Evolutionary conservation across 64 coral and sea anemone genomes (phyloP), one percentile per base, ranked within the genome.

Genomic region (Pocillopora damicornis): DNA sequence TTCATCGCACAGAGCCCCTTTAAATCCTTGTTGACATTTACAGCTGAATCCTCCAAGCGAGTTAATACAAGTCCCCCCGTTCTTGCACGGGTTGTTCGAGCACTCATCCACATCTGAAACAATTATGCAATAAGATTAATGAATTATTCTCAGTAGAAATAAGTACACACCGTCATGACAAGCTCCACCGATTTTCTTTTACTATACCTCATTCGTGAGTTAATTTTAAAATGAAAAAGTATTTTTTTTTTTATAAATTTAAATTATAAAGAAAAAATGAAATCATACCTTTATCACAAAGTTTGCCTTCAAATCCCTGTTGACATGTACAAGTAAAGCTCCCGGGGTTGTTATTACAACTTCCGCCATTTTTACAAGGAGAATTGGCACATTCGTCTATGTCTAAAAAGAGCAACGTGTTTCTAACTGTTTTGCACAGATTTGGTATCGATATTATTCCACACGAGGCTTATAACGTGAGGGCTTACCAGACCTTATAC

Each of bases 321-420:
- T 18, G 18, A 58, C 91, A 92, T 13, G 10, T 42, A 16, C 91
- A 92, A 1, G 9, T 73, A 37, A 82, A 92, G 51, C 35, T 67
- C 2, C 91, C 91, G 1, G 45, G 22, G 5, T 8, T 82, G 58
- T 92, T 88, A 5, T 20, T 15, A 77, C 90, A 92, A 1, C 61
- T 92, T 65, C 76, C 90, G 22, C 90, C 85, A 25, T 92, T 87
- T 75, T 71, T 80, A 58, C 90, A 92, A 5, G 84, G 90, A 22
- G 20, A 74, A n/a, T 58, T 75, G 0, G 18, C 63, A 59, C 89
- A 91, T 76, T 91, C 89, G 22, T 91, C 63, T 1, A 78, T 82
- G 73, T 91, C 89, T 91, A 23, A 77, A 35, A 37, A 4, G 38
- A 83, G 37, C 0, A 73, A 73, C 22, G 9, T 13, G 73, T 14